Conservation (phyloP, 2,113 vertebrate genomes). For the Dunckerocampus dactyliophorus region DNA sequence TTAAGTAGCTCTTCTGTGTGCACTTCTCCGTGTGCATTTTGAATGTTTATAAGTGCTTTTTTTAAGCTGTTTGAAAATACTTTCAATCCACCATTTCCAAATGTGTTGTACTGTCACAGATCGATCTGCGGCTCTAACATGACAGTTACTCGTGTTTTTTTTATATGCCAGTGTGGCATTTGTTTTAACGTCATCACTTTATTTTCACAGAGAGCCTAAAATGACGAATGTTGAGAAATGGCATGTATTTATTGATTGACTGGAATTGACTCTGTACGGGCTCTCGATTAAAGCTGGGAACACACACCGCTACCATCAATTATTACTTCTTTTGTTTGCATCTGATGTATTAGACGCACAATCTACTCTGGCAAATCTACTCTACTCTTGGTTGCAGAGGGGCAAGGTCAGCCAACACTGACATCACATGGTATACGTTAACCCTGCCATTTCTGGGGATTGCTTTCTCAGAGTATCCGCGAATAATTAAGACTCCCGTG, state of each 20-base stretch:
- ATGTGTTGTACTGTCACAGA: slow-evolving; percentile 18
- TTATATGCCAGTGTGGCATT: slow-evolving; percentile 2
- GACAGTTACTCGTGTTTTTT: slow-evolving; percentile 12
- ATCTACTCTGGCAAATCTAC: neutral
- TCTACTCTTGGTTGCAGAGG: too few relatives aligned
- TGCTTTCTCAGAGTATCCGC: too few relatives aligned
- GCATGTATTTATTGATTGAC: slow-evolving; percentile 13
- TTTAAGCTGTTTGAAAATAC: neutral
- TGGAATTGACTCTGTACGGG: slow-evolving; percentile 29
- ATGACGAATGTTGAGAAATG: slow-evolving; percentile 12
- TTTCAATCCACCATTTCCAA: neutral
- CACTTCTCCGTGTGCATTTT: slow-evolving; percentile 3
- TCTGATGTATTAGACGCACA: neutral
- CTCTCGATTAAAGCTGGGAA: neutral
- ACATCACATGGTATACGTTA: too few relatives aligned
- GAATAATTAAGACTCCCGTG: too few relatives aligned
- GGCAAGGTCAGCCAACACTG: neutral
- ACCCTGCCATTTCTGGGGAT: too few relatives aligned
- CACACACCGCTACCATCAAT: neutral
- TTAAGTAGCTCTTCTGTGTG: slow-evolving; percentile 9
- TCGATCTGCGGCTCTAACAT: slow-evolving; percentile 2
- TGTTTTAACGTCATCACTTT: neutral
- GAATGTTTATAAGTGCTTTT: too few relatives aligned
- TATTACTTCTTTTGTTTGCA: neutral
- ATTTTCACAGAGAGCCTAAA: slow-evolving; percentile 9